Evolutionary conservation across 35 echinoderm and acorn worm species (phyloP).

Genomic region (Lytechinus variegatus): DNA sequence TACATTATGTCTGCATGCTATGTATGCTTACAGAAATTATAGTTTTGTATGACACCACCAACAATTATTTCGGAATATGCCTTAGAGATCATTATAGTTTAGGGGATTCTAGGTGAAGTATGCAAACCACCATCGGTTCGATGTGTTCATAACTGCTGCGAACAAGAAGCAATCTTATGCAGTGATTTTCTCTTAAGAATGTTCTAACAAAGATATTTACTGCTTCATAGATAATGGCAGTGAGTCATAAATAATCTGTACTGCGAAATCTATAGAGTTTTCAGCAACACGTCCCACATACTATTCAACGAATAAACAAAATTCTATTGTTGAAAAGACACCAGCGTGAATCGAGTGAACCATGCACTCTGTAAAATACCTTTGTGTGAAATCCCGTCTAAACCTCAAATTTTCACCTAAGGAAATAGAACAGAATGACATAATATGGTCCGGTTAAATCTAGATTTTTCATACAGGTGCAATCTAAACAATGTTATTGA

Average conservation of each 20-base stretch:
- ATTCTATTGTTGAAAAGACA: background rate
- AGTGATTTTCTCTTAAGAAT: too few species aligned
- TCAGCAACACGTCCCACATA: background rate
- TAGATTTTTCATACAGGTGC: background rate
- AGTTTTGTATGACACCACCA: too few species aligned
- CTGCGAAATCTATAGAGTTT: background rate
- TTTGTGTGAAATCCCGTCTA: background rate
- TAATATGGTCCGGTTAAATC: background rate
- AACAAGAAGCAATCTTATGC: too few species aligned
- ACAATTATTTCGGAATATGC: too few species aligned
- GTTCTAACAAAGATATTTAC: background rate
- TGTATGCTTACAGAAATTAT: too few species aligned
- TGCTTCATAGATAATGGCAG: background rate
- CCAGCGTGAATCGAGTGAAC: background rate
- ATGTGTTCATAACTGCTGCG: too few species aligned
- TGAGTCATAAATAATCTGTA: background rate
- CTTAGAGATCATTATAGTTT: too few species aligned
- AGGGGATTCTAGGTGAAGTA: too few species aligned
- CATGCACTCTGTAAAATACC: background rate
- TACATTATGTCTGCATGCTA: too few species aligned
- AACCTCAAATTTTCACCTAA: background rate
- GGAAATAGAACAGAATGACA: background rate
- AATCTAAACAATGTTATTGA: slow-evolving; percentile 15
- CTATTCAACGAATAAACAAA: background rate
- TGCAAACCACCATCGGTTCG: too few species aligned